Conservation (phyloP, 2,888 invertebrate genomes). For the Agrenia bidenticulata region DNA sequence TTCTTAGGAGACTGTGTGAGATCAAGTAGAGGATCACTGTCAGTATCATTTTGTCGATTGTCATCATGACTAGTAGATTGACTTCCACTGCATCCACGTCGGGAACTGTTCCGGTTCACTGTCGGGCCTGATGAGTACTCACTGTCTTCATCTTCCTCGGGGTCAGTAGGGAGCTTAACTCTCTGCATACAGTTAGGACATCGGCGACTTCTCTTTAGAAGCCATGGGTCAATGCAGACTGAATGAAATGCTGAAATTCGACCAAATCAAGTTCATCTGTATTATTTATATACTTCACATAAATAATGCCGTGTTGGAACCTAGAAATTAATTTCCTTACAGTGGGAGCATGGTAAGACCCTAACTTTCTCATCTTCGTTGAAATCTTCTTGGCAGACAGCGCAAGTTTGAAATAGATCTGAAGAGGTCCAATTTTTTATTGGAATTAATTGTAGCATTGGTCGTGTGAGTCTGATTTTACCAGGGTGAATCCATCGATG, state of each 20-base stretch:
- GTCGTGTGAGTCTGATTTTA: conserved; percentile 69
- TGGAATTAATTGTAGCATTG: conserved; percentile 86
- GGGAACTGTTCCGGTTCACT: background rate
- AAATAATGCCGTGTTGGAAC: no score
- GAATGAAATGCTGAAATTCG: conserved; percentile 80
- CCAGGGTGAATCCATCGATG: conserved; percentile 35
- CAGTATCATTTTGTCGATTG: background rate
- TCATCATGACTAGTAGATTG: conserved; percentile 1
- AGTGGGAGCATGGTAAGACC: conserved; percentile 91
- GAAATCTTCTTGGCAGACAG: conserved; percentile 97
- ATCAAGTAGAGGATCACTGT: background rate
- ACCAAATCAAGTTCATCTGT: background rate
- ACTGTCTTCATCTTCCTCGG: conserved; percentile 30
- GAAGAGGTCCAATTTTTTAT: conserved; percentile 87
- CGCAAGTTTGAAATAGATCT: conserved; percentile 92
- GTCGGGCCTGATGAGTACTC: background rate
- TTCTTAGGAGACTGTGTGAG: conserved; percentile 1
- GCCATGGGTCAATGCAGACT: conserved; percentile 82
- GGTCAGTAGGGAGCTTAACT: conserved; percentile 29
- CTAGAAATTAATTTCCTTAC: no score
- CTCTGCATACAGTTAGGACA: conserved; percentile 35
- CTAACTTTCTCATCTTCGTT: conserved; percentile 90
- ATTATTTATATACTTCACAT: conserved; percentile 2
- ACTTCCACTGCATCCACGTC: background rate
- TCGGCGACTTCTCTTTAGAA: conserved; percentile 22